Percentiles rank a stretch among this genome's conserved stretches.
Evolutionary conservation across 2,888 invertebrate species (phyloP).

Genomic region (Trichogramma dendrolimi): DNA sequence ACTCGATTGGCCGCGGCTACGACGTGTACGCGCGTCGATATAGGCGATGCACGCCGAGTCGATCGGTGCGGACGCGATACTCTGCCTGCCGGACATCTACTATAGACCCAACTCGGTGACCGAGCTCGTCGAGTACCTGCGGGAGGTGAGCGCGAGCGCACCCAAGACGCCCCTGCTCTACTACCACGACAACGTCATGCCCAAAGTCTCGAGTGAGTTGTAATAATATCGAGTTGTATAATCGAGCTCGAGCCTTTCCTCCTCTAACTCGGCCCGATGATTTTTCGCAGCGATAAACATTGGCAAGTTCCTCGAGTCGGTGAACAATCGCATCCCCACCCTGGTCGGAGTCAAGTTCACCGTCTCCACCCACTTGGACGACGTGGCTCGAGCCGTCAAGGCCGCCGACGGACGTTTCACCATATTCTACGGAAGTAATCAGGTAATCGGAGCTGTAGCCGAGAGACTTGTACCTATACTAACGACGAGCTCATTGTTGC

Average conservation of each 20-base stretch:
- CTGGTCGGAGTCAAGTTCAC: constrained; percentile 80
- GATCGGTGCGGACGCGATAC: constrained; percentile 63
- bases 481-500: not conserved
- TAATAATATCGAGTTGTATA: no score
- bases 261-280: not conserved
- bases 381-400: constrained; percentile 61
- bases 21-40: not conserved
- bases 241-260: constrained; percentile 8
- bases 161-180: constrained; percentile 74
- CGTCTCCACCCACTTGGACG: constrained; percentile 62
- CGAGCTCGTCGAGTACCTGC: constrained; percentile 65
- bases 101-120: constrained; percentile 63
- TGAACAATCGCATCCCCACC: constrained; percentile 63
- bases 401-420: constrained; percentile 34
- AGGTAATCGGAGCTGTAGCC: not conserved
- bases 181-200: constrained; percentile 58
- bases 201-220: constrained; percentile 13
- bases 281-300: constrained; percentile 52
- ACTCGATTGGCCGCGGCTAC: no score
- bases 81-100: constrained; percentile 73
- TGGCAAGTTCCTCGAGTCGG: constrained; percentile 65
- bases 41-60: constrained; percentile 67
- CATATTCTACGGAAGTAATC: constrained; percentile 14
- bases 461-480: not conserved
- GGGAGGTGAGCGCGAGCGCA: constrained; percentile 65